Evolutionary conservation across 2,888 invertebrate species (phyloP), one percentile per base, ranked within the genome.

Genomic region (Drosophila sordidula): DNA sequence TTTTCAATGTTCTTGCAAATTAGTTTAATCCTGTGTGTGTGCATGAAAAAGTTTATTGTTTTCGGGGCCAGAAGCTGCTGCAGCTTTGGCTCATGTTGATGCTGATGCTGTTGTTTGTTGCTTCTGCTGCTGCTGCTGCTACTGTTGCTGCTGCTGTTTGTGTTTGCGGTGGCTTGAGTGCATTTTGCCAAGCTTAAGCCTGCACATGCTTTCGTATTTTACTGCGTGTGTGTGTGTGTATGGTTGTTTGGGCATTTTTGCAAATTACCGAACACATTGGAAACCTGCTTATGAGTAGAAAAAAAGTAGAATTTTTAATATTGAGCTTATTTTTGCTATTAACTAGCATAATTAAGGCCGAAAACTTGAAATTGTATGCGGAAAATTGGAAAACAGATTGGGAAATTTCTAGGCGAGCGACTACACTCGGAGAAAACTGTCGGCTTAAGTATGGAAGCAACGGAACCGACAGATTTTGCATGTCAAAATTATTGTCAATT

Each of bases 1-100:
- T 78, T 87, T 87, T 80, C 83, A 75, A 80, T 82, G 78, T 79
- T 78, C 80, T 82, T 76, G 68, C 75, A 81, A 89, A 87, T 80
- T 82, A 89, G 85, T 87, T 89, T 75, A 87, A 78, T 78, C 75
- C 82, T 54, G 50, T 44, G 52, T 50, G 63, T 50, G 34, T 26
- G 44, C 52, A 34, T 39, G 62, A 63, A 77, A 79, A 86, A 86
- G 84, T 86, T 86, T 74, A 83, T 86, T 82, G 78, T 71, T 80
- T 75, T 74, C 49, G 55, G 14, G 25, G 32, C 55, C 57, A 64
- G 54, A 61, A 58, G 71, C 55, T 65, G 64, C 61, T 70, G 45
- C 57, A 42, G 63, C 47, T 62, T 38, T 26, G 41, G 46, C 41
- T 52, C 29, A 47, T 70, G 16, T 44, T 46, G 34, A 12, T 38